These are phyloP conservation scores for Lutjanus argentimaculatus DNA, from an alignment of 2,797 vertebrate species.

Conservation along the genomic window DNA sequence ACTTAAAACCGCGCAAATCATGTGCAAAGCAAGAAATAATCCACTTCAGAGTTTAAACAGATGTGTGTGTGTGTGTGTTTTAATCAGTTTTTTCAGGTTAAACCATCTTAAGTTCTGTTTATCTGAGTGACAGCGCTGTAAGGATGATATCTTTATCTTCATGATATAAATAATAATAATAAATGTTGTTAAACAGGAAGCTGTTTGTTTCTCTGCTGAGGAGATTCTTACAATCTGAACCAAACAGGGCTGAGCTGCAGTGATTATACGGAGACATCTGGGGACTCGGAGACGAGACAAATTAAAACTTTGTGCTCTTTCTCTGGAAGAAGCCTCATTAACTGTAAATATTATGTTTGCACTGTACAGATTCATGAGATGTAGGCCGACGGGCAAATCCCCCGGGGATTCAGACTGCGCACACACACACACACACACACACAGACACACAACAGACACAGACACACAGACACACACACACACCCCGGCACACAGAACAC, in stretches of 20 bases:
- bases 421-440: not conserved
- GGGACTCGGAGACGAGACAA: slow-evolving; percentile 29
- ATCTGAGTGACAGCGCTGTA: too few species aligned
- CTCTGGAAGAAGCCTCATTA: slow-evolving; percentile 53
- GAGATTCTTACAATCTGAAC: not conserved
- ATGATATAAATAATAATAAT: not conserved
- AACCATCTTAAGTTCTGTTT: too few species aligned
- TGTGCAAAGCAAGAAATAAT: too few species aligned
- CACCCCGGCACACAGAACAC: too few species aligned
- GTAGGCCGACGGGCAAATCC: slow-evolving; percentile 30
- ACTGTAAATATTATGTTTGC: slow-evolving; percentile 56
- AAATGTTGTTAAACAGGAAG: not conserved
- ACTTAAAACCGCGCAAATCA: too few species aligned
- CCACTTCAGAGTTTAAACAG: too few species aligned
- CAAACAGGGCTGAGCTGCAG: slow-evolving; percentile 20
- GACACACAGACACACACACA: not conserved
- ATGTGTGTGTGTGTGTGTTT: too few species aligned
- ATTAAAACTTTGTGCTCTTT: slow-evolving; percentile 39
- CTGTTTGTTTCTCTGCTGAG: not conserved
- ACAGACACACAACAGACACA: not conserved
- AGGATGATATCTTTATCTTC: not conserved
- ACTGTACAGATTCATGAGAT: slow-evolving; percentile 42
- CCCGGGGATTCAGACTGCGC: not conserved
- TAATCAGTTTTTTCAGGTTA: too few species aligned
- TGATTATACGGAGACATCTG: slow-evolving; percentile 15